A percentile compares a stretch with the other conserved stretches of the same genome.
Evolutionary conservation across 2,113 vertebrate genomes (phyloP).

Genomic region (Glaucidium brasilianum): DNA sequence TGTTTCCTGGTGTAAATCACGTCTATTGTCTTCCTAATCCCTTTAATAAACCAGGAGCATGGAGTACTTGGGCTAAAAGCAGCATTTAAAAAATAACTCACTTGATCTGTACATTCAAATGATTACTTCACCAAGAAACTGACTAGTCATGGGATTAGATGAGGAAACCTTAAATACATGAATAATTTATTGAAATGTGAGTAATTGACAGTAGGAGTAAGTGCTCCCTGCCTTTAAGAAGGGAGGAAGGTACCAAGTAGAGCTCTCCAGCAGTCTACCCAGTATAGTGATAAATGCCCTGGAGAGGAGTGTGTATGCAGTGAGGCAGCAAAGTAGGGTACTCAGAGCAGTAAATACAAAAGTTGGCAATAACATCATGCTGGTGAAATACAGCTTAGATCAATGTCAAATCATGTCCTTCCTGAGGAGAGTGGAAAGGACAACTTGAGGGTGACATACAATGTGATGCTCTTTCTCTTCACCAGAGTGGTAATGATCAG

Average conservation of each 20-base stretch:
- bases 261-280: not conserved
- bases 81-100: not conserved
- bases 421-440: not conserved
- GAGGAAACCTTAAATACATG: not conserved
- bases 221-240: not conserved
- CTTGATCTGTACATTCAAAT: not conserved
- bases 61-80: not conserved
- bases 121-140: not conserved
- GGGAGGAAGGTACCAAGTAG: not conserved
- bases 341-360: not conserved
- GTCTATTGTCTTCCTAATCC: not conserved
- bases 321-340: not conserved
- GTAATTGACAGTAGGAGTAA: not conserved
- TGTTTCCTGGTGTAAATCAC: not conserved
- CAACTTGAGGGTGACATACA: accelerated
- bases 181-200: not conserved
- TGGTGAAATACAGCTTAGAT: not conserved
- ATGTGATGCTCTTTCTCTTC: not conserved
- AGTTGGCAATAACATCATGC: not conserved
- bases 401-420: not conserved
- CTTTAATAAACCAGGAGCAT: not conserved
- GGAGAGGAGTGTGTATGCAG: not conserved
- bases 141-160: not conserved
- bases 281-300: not conserved
- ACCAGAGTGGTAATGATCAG: not conserved